phyloP scores from a whole-genome alignment of 2,888 invertebrate genomes.

The Scaeva pyrastri region DNA sequence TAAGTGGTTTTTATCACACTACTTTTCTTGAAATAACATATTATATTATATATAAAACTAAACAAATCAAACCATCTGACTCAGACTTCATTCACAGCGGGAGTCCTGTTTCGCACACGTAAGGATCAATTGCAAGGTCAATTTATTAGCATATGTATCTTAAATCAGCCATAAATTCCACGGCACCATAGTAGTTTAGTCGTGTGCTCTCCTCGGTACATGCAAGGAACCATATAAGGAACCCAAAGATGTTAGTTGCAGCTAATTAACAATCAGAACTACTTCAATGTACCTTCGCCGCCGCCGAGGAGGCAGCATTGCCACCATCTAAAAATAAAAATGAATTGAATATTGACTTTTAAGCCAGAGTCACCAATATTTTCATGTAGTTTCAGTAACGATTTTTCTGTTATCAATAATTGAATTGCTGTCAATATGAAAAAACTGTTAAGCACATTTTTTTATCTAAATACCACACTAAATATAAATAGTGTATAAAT shows the following conservation, averaged over 20 bases:
- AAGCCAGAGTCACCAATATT: too few relatives aligned
- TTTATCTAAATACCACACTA: too few relatives aligned
- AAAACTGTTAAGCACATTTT: too few relatives aligned
- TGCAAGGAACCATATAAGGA: not conserved
- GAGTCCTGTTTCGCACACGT: conserved; percentile 33
- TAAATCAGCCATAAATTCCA: conserved; percentile 48
- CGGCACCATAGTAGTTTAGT: not conserved
- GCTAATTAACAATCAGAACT: conserved; percentile 60
- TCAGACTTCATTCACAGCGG: conserved; percentile 42
- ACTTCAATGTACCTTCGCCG: conserved; percentile 9
- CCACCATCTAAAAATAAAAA: not conserved
- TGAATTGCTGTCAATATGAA: too few relatives aligned
- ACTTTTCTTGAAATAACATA: conserved; percentile 35
- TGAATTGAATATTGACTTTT: too few relatives aligned
- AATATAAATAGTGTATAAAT: not conserved
- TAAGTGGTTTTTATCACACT: not conserved
- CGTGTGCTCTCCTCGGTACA: too few relatives aligned
- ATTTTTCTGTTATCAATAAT: too few relatives aligned
- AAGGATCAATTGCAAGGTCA: conserved; percentile 54
- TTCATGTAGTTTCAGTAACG: too few relatives aligned
- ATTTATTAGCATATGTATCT: conserved; percentile 56
- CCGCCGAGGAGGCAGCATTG: not conserved
- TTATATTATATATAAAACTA: conserved; percentile 11
- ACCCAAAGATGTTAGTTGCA: conserved; percentile 14
- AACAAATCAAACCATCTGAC: conserved; percentile 22